Evolutionary conservation across 2,888 invertebrate species (phyloP), one percentile per base, ranked within the genome.

Genomic region (Girardia tigrina): DNA sequence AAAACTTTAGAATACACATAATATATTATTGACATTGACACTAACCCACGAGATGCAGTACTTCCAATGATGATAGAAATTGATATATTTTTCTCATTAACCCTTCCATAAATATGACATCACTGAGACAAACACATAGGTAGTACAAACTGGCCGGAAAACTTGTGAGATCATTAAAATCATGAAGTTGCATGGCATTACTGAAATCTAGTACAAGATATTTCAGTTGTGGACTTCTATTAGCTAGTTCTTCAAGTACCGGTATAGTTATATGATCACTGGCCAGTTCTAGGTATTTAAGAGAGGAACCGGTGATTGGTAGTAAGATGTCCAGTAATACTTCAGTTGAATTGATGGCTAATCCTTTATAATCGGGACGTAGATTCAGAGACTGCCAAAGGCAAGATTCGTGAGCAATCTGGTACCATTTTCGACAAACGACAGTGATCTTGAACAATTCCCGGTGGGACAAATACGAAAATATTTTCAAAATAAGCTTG

Each of bases 61-160:
- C 91, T 86, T 98, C 94, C 77, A 99, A 85, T 1, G 97, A 97
- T 79, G 97, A 97, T 82, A 99, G 94, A 82, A 97, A 98, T 84
- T 97, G 97, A 85, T 99, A 99, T 78, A 98, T 98, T 86, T 98
- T 94, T 79, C 98, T 86, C 93, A 99, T 95, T 84, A 99, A 98
- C 16, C 98, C 98, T 84, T 99, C 98, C 91, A 99, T 92, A 86
- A 99, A 99, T 85, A 99, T 99, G 79, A 98, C 95, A 85, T 98
- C 98, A 0, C 94, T 95, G 56, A 99, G 87, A 80, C 98, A 99
- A 81, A 99, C 91, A 84, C 92, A 92, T 86, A 95, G 88, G 84
- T 94, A 94, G 71, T 90, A 89, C 77, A 99, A 86, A 84, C 97
- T 94, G 12, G 97, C 94, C 0, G 98, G 98, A 83, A 99, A 99